Conservation (phyloP, 2,888 invertebrate species). For the Entomobrya proxima region DNA sequence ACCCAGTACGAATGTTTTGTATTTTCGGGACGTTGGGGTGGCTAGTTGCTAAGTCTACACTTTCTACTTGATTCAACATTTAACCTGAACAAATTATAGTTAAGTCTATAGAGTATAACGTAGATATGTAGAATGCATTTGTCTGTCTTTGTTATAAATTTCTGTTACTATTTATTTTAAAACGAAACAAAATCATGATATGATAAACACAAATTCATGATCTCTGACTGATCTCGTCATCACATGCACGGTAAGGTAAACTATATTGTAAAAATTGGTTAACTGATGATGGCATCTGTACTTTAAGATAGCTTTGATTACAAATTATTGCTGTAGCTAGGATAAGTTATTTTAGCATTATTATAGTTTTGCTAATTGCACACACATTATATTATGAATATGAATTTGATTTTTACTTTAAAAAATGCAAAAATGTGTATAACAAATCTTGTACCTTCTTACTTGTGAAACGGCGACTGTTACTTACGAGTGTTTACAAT, state of each 20-base stretch:
- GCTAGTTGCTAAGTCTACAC: too few species aligned
- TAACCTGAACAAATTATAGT: too few species aligned
- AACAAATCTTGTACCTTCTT: neutral
- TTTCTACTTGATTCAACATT: too few species aligned
- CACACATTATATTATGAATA: neutral
- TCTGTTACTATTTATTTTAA: neutral
- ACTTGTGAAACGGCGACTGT: too few species aligned
- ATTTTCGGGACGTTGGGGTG: too few species aligned
- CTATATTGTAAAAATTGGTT: neutral
- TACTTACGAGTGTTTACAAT: too few species aligned
- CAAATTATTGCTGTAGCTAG: neutral
- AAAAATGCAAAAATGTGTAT: neutral
- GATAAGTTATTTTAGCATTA: too few species aligned
- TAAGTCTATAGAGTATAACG: too few species aligned
- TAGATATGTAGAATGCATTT: too few species aligned
- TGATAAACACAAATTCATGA: neutral
- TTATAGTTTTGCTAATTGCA: neutral
- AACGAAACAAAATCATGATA: neutral
- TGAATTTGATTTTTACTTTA: neutral
- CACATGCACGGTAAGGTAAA: neutral
- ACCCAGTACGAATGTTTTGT: too few species aligned
- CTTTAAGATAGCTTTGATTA: neutral
- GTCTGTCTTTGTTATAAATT: too few species aligned
- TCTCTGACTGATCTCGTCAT: conserved; percentile 23
- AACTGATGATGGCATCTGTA: neutral